These are phyloP conservation scores for Amyelois transitella DNA, from an alignment of 1,140 invertebrate genomes.

Conservation along the genomic window DNA sequence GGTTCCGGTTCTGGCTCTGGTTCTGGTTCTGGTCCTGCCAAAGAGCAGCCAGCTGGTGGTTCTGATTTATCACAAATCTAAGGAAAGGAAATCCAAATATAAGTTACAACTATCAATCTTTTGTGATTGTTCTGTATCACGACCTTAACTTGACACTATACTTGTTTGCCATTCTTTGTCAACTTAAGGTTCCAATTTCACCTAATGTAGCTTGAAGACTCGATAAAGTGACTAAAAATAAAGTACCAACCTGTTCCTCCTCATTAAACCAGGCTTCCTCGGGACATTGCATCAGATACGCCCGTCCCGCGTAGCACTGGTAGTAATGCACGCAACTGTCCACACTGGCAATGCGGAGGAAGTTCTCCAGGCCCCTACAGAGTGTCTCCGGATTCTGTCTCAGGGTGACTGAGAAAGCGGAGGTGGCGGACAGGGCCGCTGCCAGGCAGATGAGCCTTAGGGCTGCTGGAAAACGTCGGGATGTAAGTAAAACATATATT, in stretches of 20 bases:
- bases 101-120: not conserved
- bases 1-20: constrained; percentile 26
- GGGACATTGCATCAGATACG: constrained; percentile 61
- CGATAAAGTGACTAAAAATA: too few relatives aligned
- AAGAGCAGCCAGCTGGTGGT: constrained; percentile 32
- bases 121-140: not conserved
- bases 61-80: constrained; percentile 55
- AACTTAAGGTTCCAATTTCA: too few relatives aligned
- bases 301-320: constrained; percentile 55
- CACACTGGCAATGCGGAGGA: constrained; percentile 53
- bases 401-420: constrained; percentile 54
- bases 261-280: constrained; percentile 63
- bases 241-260: constrained; percentile 42
- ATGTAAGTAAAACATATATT: too few relatives aligned
- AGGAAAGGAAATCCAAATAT: constrained; percentile 13
- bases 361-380: constrained; percentile 59
- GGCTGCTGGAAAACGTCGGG: constrained; percentile 23
- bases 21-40: constrained; percentile 11
- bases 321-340: constrained; percentile 55
- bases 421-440: constrained; percentile 40
- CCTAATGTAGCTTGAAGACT: too few relatives aligned
- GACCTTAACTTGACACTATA: too few relatives aligned
- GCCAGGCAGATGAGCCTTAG: constrained; percentile 33
- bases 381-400: constrained; percentile 69
- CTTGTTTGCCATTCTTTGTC: too few relatives aligned